These are phyloP conservation scores for Lepisosteus osseus DNA, from an alignment of 2,113 vertebrate genomes.

Conservation along the genomic window DNA sequence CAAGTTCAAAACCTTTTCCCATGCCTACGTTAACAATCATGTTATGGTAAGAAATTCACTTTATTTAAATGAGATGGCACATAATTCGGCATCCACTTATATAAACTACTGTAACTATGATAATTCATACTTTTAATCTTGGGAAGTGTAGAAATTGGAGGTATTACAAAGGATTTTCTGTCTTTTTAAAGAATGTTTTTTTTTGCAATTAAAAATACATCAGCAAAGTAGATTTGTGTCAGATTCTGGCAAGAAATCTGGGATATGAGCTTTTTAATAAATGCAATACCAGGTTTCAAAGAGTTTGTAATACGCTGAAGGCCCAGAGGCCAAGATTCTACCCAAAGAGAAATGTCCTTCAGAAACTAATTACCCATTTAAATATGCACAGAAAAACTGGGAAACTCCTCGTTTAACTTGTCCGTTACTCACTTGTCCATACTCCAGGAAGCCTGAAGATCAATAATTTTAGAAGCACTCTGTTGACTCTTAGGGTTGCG, in stretches of 20 bases:
- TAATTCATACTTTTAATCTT: not conserved
- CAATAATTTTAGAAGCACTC: slow-evolving; percentile 12
- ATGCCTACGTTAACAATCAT: slow-evolving; percentile 8
- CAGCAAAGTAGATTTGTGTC: not conserved
- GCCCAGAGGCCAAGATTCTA: not conserved
- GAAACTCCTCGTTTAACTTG: no score
- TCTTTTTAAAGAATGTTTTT: not conserved
- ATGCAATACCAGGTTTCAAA: slow-evolving; percentile 1
- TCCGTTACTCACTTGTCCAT: slow-evolving; percentile 17
- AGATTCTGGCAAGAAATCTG: not conserved
- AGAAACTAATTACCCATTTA: no score
- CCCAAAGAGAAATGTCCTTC: not conserved
- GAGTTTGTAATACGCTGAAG: slow-evolving; percentile 3
- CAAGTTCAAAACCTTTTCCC: slow-evolving; percentile 19
- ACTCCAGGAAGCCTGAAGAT: slow-evolving; percentile 9
- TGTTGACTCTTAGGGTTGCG: not conserved
- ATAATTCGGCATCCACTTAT: slow-evolving; percentile 7
- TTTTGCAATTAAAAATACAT: not conserved
- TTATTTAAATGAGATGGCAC: not conserved
- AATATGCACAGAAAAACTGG: no score
- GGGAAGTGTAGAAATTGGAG: not conserved
- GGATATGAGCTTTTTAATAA: slow-evolving; percentile 1
- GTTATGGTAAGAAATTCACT: slow-evolving; percentile 13
- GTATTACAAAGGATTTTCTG: no score
- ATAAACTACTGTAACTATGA: not conserved